Evolutionary conservation across 1,140 invertebrate species (phyloP), one percentile per base, ranked within the genome.

Genomic region (Paracyclopina nana): DNA sequence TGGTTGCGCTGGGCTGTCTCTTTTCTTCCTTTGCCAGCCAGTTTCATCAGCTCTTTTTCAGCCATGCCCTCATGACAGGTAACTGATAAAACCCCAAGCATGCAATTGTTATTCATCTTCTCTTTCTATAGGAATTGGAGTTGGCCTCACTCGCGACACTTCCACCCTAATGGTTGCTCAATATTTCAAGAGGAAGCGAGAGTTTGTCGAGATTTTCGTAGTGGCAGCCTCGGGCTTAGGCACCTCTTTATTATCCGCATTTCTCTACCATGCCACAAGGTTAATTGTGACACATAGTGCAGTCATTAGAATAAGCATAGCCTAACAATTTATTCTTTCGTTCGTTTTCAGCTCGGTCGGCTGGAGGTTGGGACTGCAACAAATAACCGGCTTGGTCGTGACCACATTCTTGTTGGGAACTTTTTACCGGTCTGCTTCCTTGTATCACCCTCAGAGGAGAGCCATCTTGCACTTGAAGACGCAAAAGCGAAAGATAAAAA

Each of bases 121-220:
- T 50, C 20, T 2, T 44, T 14, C 22, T 8, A 53, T 74, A 66
- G 83, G 82, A 14, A 72, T 86, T 38, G 85, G 85, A 44, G 80
- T 83, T 16, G 80, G 82, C 41, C 70, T 85, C 64, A 79, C 80
- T 11, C 65, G 79, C 59, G 77, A 86, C 64, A 83, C 82, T 56
- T 82, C 82, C 6, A 83, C 79, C 11, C 63, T 90, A 54, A 87
- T 88, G 80, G 78, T 88, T 43, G 83, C 82, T 3, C 82, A 87
- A 60, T 90, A 87, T 65, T 88, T 88, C 70, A 84, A 85, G 60
- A 62, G 79, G 53, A 71, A 75, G 57, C 66, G 84, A 50, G 82
- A 87, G 63, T 70, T 83, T 38, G 83, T 87, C 16, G 84, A 90
- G 65, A 80, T 87, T 59, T 78, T 85, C 59, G 78, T 86, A 44